Conservation (phyloP, 2,797 vertebrate species). For the Sibirionetta formosa region DNA sequence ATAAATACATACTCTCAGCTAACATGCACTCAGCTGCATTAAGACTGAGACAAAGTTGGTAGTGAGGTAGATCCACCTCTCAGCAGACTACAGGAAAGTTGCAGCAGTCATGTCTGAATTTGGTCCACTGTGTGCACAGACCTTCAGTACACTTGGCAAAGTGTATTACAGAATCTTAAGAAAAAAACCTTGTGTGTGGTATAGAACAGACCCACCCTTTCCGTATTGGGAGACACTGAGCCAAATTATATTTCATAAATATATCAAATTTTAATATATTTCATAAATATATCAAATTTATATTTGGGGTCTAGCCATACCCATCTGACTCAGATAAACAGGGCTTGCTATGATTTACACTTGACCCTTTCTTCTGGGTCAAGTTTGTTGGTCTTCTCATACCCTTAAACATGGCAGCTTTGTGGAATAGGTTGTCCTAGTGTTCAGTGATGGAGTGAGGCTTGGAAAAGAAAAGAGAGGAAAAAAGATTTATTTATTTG, state of each 20-base stretch:
- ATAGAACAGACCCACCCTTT: background rate
- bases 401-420: background rate
- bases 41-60: background rate
- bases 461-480: background rate
- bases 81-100: background rate
- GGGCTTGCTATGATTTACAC: background rate
- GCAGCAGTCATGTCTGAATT: background rate
- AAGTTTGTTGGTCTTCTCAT: background rate
- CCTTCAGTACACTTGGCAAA: background rate
- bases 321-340: background rate
- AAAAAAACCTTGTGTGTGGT: background rate
- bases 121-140: background rate
- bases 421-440: background rate
- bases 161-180: background rate
- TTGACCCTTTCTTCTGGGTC: background rate
- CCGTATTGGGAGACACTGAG: background rate
- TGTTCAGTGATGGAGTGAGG: background rate
- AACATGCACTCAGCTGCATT: accelerated
- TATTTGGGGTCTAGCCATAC: background rate
- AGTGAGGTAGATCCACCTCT: background rate
- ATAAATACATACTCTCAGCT: background rate
- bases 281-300: background rate
- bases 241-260: too few species aligned
- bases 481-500: background rate
- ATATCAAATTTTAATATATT: too few species aligned